A percentile compares a stretch with the other conserved stretches of the same genome.
Conservation (phyloP, 2,113 vertebrate species). For the Romanogobio albipinnatus region DNA sequence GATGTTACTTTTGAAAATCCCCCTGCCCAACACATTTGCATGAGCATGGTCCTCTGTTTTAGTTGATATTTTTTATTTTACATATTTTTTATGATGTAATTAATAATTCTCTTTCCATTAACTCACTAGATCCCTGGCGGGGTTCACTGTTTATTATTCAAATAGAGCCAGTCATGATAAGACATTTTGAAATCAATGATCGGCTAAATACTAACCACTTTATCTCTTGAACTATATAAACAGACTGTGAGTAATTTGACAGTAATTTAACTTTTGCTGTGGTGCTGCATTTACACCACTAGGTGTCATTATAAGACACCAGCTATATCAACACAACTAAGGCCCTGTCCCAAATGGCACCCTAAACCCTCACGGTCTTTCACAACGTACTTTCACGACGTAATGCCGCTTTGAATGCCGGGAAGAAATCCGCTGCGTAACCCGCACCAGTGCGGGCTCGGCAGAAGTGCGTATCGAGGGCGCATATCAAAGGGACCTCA, state of each 20-base stretch:
- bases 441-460: no score
- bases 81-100: background rate
- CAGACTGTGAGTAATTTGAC: background rate
- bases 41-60: no score
- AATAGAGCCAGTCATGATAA: background rate
- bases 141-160: background rate
- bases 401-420: no score
- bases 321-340: background rate
- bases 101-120: background rate
- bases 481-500: no score
- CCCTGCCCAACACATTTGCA: no score
- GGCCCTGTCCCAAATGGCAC: no score
- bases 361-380: no score
- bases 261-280: background rate
- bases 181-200: background rate
- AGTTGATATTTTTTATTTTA: no score
- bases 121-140: background rate
- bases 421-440: no score
- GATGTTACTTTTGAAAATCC: no score
- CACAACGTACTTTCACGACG: no score
- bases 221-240: background rate
- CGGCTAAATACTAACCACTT: background rate
- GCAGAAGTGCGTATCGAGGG: no score
- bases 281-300: background rate
- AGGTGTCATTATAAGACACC: background rate